Evolutionary conservation across 2,888 invertebrate species (phyloP).

Genomic region (Drosophila merina): DNA sequence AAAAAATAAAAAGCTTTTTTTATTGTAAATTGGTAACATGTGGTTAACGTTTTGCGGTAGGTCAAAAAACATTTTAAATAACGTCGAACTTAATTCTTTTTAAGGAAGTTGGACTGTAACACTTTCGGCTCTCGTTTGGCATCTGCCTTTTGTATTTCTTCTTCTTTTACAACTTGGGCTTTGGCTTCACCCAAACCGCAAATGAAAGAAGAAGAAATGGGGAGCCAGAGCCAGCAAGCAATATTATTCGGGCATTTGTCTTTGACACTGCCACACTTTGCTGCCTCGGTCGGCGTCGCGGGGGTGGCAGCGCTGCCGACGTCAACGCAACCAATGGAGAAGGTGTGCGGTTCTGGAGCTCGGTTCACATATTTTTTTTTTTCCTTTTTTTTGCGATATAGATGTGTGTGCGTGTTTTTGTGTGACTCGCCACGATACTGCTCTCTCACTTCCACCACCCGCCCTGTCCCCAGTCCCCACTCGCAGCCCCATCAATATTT

Average conservation of each 20-base stretch:
- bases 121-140: background rate
- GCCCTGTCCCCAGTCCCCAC: background rate
- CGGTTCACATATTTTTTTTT: constrained; percentile 37
- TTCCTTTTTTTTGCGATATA: constrained; percentile 52
- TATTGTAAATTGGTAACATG: background rate
- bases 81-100: background rate
- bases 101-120: constrained; percentile 15
- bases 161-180: constrained; percentile 21
- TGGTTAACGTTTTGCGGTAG: constrained; percentile 3
- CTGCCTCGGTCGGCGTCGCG: constrained; percentile 47
- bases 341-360: constrained; percentile 53
- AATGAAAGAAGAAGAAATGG: constrained; percentile 6
- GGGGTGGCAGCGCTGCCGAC: constrained; percentile 38
- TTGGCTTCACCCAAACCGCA: constrained; percentile 29
- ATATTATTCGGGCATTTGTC: constrained; percentile 41
- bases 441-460: constrained; percentile 18
- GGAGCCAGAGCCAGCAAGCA: constrained; percentile 14
- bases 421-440: constrained; percentile 43
- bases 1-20: background rate
- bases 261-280: constrained; percentile 36
- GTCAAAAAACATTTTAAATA: background rate
- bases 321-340: constrained; percentile 56
- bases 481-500: constrained; percentile 58
- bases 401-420: constrained; percentile 41
- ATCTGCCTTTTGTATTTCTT: constrained; percentile 1